These are phyloP conservation scores for Euproctis similis DNA, from an alignment of 2,888 invertebrate genomes.

Conservation along the genomic window DNA sequence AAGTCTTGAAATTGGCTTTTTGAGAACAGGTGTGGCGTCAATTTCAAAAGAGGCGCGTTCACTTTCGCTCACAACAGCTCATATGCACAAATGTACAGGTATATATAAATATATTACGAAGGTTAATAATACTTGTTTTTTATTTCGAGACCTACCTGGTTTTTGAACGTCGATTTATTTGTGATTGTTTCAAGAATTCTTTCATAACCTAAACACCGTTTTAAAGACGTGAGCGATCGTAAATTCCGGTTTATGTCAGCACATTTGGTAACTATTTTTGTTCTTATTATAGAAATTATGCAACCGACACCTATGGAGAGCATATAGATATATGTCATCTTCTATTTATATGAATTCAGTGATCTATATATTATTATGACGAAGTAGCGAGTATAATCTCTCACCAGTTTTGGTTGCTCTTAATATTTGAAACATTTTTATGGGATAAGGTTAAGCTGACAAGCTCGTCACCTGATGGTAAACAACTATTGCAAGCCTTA, in stretches of 20 bases:
- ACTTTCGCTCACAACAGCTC: constrained; percentile 48
- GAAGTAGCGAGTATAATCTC: too few relatives aligned
- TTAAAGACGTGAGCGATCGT: constrained; percentile 53
- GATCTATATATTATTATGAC: too few relatives aligned
- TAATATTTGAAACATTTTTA: too few relatives aligned
- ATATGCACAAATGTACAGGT: constrained; percentile 35
- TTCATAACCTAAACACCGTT: constrained; percentile 60
- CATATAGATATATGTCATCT: too few relatives aligned
- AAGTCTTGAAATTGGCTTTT: constrained; percentile 58
- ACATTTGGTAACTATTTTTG: constrained; percentile 47
- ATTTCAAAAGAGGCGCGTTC: constrained; percentile 43
- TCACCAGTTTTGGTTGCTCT: too few relatives aligned
- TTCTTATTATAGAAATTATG: constrained; percentile 55
- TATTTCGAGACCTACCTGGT: constrained; percentile 57
- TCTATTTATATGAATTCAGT: too few relatives aligned
- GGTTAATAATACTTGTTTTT: constrained; percentile 49
- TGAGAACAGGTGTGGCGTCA: constrained; percentile 59
- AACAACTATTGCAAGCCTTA: too few relatives aligned
- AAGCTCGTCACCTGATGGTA: too few relatives aligned
- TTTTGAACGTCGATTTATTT: constrained; percentile 48
- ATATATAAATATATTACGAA: constrained; percentile 52
- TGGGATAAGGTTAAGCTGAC: too few relatives aligned
- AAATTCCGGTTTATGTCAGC: constrained; percentile 57
- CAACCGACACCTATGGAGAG: constrained; percentile 29
- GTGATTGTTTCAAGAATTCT: constrained; percentile 56